Evolutionary conservation across 2,888 invertebrate species (phyloP).

Genomic region (Apotomis betuletana): DNA sequence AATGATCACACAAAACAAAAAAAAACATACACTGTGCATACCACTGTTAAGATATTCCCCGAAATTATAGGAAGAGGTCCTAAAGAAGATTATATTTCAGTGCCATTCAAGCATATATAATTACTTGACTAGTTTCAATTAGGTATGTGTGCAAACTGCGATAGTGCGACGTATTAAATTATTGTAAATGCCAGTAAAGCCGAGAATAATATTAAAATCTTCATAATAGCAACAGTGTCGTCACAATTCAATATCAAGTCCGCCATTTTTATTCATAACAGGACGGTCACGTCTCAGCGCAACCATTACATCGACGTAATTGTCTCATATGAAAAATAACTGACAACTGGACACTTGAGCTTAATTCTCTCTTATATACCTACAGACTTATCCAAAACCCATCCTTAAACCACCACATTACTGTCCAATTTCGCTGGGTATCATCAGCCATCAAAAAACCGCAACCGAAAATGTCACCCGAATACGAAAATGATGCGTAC

Average conservation of each 20-base stretch:
- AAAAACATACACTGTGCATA: no score
- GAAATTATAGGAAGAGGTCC: no score
- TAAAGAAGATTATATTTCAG: no score
- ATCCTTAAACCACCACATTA: not conserved
- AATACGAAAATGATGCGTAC: slow-evolving; percentile 8
- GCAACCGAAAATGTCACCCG: slow-evolving; percentile 10
- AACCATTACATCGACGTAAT: slow-evolving; percentile 30
- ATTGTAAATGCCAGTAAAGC: no score
- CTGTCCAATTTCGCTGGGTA: not conserved
- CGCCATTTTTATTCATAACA: slow-evolving; percentile 27
- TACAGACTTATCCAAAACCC: slow-evolving; percentile 4
- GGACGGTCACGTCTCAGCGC: slow-evolving; percentile 28
- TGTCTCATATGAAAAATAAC: slow-evolving; percentile 39
- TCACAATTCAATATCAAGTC: slow-evolving; percentile 25
- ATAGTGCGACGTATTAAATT: no score
- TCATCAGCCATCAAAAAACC: not conserved
- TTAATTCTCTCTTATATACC: slow-evolving; percentile 30
- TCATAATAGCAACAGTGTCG: slow-evolving; percentile 12
- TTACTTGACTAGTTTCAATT: no score
- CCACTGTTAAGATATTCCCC: no score
- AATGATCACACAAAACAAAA: no score
- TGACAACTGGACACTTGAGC: slow-evolving; percentile 33
- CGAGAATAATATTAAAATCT: not conserved
- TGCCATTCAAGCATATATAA: no score
- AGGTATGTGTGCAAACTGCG: no score